phyloP scores from a whole-genome alignment of 2,797 vertebrate genomes.

The Glossophaga mutica region DNA sequence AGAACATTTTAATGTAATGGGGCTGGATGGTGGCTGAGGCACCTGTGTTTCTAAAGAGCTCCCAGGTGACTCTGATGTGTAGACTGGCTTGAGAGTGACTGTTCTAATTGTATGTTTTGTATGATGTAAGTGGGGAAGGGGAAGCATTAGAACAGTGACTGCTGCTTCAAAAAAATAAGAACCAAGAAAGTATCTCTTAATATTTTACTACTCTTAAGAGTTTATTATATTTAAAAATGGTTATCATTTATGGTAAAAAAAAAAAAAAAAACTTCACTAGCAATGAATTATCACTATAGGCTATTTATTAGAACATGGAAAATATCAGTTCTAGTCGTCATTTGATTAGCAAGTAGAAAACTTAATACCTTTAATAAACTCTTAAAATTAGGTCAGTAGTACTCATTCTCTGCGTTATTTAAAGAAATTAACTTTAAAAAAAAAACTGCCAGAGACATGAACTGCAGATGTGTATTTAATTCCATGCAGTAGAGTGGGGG shows the following conservation, averaged over 20 bases:
- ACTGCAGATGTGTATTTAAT: background rate
- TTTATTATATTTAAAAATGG: slow-evolving; percentile 10
- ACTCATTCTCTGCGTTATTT: background rate
- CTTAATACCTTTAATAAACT: background rate
- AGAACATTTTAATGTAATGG: background rate
- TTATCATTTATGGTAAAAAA: background rate
- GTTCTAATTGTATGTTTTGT: background rate
- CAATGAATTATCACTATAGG: background rate
- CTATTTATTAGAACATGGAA: background rate
- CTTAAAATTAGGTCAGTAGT: background rate
- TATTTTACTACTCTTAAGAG: background rate
- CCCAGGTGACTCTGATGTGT: background rate
- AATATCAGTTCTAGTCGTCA: background rate
- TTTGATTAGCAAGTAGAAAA: background rate
- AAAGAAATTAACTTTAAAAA: background rate
- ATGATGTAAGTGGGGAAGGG: background rate
- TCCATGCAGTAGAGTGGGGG: background rate
- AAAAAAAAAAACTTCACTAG: background rate
- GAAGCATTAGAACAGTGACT: background rate
- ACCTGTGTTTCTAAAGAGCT: background rate
- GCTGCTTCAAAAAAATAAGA: slow-evolving; percentile 2
- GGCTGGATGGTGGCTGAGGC: background rate
- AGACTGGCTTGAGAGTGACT: background rate
- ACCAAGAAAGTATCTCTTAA: background rate
- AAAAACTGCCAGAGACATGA: background rate